These are phyloP conservation scores for Gila orcuttii DNA, from an alignment of 2,113 vertebrate genomes.

Conservation along the genomic window DNA sequence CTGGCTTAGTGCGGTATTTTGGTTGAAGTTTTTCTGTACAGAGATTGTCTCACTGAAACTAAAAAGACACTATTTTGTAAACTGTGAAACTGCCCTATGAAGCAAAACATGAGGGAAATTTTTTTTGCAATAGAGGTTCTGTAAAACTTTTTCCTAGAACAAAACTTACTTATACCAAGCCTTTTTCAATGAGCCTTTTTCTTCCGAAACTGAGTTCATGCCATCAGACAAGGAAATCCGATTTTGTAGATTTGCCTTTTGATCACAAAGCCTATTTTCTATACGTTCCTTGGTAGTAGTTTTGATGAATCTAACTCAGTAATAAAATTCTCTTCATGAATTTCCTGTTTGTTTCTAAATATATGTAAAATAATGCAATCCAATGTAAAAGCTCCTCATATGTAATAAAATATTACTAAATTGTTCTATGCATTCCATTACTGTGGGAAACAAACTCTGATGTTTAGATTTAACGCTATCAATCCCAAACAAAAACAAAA, in stretches of 20 bases:
- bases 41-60: not conserved
- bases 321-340: slow-evolving; percentile 41
- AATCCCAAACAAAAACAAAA: not conserved
- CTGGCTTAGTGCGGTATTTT: not conserved
- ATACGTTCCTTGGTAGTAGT: slow-evolving; percentile 58
- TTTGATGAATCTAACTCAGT: slow-evolving; percentile 53
- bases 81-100: not conserved
- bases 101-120: not conserved
- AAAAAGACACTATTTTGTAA: slow-evolving; percentile 14
- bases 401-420: not conserved
- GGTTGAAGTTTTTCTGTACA: slow-evolving; percentile 27
- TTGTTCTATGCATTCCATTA: not conserved
- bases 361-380: slow-evolving; percentile 1
- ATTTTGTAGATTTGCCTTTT: slow-evolving; percentile 63
- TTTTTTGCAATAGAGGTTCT: not conserved
- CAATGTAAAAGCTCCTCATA: not conserved
- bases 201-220: slow-evolving; percentile 5
- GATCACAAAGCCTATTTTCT: slow-evolving; percentile 62
- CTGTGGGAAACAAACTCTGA: not conserved
- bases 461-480: not conserved
- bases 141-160: not conserved
- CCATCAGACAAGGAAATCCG: slow-evolving; percentile 15
- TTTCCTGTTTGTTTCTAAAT: slow-evolving; percentile 68
- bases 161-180: slow-evolving; percentile 6
- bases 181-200: slow-evolving; percentile 34